Conservation (phyloP, 2,113 vertebrate species). For the Ursus arctos region DNA sequence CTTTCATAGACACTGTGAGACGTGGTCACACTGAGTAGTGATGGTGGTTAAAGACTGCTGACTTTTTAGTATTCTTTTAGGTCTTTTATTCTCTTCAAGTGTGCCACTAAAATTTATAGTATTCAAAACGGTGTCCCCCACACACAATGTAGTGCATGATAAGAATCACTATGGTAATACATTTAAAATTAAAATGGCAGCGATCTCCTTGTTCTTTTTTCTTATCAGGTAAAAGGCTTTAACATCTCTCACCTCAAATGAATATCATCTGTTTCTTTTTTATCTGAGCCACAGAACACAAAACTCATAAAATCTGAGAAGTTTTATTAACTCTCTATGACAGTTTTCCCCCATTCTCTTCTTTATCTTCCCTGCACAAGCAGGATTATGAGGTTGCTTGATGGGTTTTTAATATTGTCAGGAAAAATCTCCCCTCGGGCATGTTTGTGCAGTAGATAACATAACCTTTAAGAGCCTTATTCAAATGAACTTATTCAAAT, state of each 20-base stretch:
- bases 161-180: neutral
- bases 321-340: slow-evolving; percentile 37
- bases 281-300: neutral
- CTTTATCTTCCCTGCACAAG: slow-evolving; percentile 54
- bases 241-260: neutral
- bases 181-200: slow-evolving; percentile 39
- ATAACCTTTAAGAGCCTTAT: slow-evolving; percentile 31
- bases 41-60: neutral
- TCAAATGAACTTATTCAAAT: slow-evolving; percentile 22
- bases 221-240: neutral
- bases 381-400: neutral
- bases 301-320: slow-evolving; percentile 54
- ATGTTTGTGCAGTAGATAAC: neutral
- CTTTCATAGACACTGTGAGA: neutral
- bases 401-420: slow-evolving; percentile 43
- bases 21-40: neutral
- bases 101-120: neutral
- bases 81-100: neutral
- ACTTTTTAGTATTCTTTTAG: neutral
- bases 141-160: accelerated
- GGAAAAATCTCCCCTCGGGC: neutral
- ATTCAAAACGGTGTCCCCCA: neutral
- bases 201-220: neutral
- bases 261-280: slow-evolving; percentile 13
- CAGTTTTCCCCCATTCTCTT: neutral